Percentiles rank a stretch among this genome's conserved stretches.
These are phyloP conservation scores for Nebria ingens DNA, from an alignment of 1,140 invertebrate species.

Conservation along the genomic window DNA sequence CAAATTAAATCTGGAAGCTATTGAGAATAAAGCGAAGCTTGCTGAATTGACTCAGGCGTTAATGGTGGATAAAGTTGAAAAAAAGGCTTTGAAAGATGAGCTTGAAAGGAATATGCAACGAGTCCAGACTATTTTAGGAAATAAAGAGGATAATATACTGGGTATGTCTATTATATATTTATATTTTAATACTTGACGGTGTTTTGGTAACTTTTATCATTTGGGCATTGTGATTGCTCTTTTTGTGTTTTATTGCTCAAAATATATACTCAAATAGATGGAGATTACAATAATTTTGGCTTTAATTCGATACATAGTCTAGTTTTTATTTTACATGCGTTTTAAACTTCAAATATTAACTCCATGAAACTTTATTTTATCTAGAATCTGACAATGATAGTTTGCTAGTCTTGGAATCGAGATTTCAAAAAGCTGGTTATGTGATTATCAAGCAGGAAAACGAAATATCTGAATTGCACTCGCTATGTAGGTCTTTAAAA, in stretches of 20 bases:
- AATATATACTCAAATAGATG: too few relatives aligned
- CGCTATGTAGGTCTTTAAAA: conserved; percentile 53
- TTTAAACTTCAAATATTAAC: too few relatives aligned
- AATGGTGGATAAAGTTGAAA: conserved; percentile 54
- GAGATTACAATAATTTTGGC: too few relatives aligned
- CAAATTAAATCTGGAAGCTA: conserved; percentile 25
- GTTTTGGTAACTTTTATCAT: too few relatives aligned
- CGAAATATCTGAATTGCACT: conserved; percentile 61
- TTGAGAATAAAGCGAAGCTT: conserved; percentile 36
- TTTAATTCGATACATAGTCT: too few relatives aligned
- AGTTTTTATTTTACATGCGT: too few relatives aligned
- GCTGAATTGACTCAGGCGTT: conserved; percentile 41
- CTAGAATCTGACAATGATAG: conserved; percentile 44
- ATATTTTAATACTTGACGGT: too few relatives aligned
- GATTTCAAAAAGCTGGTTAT: conserved; percentile 62
- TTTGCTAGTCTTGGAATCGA: conserved; percentile 60
- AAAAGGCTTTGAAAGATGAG: conserved; percentile 58
- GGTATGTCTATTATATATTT: too few relatives aligned
- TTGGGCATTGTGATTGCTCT: too few relatives aligned
- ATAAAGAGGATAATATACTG: conserved; percentile 13
- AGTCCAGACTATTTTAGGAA: conserved; percentile 56
- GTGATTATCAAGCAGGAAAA: conserved; percentile 60
- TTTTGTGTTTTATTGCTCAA: too few relatives aligned
- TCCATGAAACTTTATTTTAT: conserved; percentile 11
- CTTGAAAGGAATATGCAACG: conserved; percentile 58